These are phyloP conservation scores for Semaprochilodus insignis DNA, from an alignment of 2,797 vertebrate genomes.

Conservation along the genomic window DNA sequence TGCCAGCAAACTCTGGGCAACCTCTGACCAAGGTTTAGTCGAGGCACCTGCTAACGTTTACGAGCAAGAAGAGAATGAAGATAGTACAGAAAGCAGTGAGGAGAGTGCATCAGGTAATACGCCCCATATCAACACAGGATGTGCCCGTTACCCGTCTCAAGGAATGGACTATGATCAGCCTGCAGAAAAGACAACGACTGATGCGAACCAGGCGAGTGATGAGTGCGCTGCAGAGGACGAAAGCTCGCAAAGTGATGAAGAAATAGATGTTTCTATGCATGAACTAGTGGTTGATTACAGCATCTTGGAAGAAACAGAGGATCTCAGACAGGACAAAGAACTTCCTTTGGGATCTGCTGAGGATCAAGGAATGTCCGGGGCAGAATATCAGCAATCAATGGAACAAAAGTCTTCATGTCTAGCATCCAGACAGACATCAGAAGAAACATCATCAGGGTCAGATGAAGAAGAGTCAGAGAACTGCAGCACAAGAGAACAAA, in stretches of 20 bases:
- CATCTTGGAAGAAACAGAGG: not conserved
- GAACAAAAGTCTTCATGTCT: conserved; percentile 4
- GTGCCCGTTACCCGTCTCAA: conserved; percentile 5
- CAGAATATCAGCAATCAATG: conserved; percentile 26
- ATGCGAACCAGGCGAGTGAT: conserved; percentile 16
- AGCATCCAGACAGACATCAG: conserved; percentile 27
- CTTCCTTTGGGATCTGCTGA: conserved; percentile 1
- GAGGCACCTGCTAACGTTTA: conserved; percentile 41
- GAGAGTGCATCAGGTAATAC: conserved; percentile 40
- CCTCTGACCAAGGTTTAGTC: conserved; percentile 33
- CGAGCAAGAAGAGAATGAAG: conserved; percentile 60
- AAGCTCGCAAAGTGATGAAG: conserved; percentile 23
- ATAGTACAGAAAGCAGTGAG: conserved; percentile 53
- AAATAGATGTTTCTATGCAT: conserved; percentile 14
- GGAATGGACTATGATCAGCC: conserved; percentile 51
- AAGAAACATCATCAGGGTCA: conserved; percentile 25
- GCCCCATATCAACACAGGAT: conserved; percentile 52
- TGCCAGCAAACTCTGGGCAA: conserved; percentile 36
- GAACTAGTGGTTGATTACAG: conserved; percentile 12
- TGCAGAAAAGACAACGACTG: conserved; percentile 56
- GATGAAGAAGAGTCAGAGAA: conserved; percentile 31
- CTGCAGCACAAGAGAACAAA: not conserved
- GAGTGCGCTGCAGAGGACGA: conserved; percentile 10
- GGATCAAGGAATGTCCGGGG: conserved; percentile 3
- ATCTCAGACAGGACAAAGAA: not conserved